Base-by-base conservation (phyloP, 35 echinoderm and acorn worm species). In the Strongylocentrotus purpuratus region DNA sequence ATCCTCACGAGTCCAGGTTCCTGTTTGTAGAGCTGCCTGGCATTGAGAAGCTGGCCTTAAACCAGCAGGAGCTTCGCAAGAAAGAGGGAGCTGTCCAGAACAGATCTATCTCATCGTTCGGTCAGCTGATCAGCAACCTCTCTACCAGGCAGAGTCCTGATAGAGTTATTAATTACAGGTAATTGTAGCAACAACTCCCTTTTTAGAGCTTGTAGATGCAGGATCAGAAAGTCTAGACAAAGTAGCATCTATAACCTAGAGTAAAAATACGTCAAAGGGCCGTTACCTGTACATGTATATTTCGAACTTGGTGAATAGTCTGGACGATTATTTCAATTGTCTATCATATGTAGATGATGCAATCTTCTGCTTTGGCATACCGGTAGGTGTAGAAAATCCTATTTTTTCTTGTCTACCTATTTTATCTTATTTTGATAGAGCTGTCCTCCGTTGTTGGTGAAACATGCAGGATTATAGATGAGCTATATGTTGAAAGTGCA, bases 1-100 rank as follows among this genome's bases (percentile, higher is more conserved):
- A 97, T 88, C 96, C 96, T 9, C 95, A 96, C 52, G 71, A 95
- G 18, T 97, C 97, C 7, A 96, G 86, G 0, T 97, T 99, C 45
- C 96, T 95, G 25, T 97, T 99, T 85, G 96, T 97, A 35, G 98
- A 97, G 47, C 88, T 96, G 28, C 98, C 98, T 45, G 98, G 95
- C 31, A 55, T 96, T 20, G 97, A 97, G 46, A 99, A 96, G 22
- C 95, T 96, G 15, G 85, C 95, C 46, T 28, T 52, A n/a, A 97
- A 99, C 86, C 58, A 48, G 22, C 95, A 96, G 85, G 92, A 97
- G 41, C 47, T 96, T 2, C 91, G 91, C n/a, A 96, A 94, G 46
- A 92, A 48, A 45, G 96, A 99, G 88, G 97, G 96, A 28, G 88
- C 91, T 9, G 32, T 94, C 25, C 46, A 96, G 2, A 97, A 97